Evolutionary conservation across 2,888 invertebrate species (phyloP).

Genomic region (Panopea generosa): DNA sequence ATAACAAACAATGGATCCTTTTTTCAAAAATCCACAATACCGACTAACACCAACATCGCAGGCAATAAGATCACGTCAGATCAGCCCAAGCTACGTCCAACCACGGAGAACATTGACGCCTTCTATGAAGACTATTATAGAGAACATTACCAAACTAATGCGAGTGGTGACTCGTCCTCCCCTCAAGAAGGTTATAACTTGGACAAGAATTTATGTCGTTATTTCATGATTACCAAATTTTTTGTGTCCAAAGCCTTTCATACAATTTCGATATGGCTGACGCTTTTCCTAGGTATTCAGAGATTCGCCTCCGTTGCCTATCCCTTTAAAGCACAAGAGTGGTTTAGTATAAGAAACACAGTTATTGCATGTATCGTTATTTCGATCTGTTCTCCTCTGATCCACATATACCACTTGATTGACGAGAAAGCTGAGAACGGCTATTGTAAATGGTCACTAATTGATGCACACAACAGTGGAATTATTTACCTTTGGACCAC

Average conservation of each 20-base stretch:
- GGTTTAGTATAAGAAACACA: background rate
- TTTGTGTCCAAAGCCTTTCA: background rate
- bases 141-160: too few species aligned
- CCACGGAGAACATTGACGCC: too few species aligned
- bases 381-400: background rate
- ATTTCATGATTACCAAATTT: background rate
- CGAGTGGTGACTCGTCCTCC: too few species aligned
- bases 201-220: too few species aligned
- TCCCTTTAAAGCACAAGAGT: background rate
- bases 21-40: too few species aligned
- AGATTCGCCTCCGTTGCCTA: background rate
- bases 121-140: too few species aligned
- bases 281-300: background rate
- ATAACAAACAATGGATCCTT: too few species aligned
- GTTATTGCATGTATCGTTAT: background rate
- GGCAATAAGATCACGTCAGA: too few species aligned
- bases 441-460: background rate
- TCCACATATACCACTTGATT: constrained; percentile 1
- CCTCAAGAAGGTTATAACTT: too few species aligned
- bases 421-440: background rate
- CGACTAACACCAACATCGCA: too few species aligned
- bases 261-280: background rate
- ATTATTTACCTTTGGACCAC: background rate
- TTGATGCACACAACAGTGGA: background rate
- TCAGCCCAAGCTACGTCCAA: too few species aligned